These are phyloP conservation scores for Eidolon dupreanum DNA, from an alignment of 2,797 vertebrate species.

Conservation along the genomic window DNA sequence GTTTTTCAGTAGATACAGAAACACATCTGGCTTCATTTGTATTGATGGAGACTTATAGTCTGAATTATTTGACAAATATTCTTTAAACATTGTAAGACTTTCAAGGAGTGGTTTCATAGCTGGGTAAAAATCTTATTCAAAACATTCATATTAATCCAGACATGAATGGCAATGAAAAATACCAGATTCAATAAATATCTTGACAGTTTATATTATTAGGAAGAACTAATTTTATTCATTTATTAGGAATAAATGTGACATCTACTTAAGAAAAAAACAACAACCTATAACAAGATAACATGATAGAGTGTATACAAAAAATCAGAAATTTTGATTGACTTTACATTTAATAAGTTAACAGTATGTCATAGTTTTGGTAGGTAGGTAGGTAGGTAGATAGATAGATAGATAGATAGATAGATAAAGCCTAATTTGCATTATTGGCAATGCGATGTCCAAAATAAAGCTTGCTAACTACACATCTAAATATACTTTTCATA, in stretches of 20 bases:
- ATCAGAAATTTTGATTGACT: background rate
- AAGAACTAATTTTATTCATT: background rate
- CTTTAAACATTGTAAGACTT: background rate
- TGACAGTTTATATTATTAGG: background rate
- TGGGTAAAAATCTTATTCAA: background rate
- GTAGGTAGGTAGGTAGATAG: background rate
- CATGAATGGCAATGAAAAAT: background rate
- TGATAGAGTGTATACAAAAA: background rate
- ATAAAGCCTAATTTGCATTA: background rate
- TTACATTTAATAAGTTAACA: background rate
- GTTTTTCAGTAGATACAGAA: background rate
- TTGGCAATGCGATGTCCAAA: background rate
- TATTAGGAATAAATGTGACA: background rate
- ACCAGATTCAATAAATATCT: background rate
- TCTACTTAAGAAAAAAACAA: background rate
- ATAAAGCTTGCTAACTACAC: background rate
- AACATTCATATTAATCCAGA: background rate
- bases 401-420: background rate
- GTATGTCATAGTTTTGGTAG: background rate
- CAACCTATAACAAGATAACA: background rate
- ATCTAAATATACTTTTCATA: background rate
- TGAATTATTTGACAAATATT: background rate
- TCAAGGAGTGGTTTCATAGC: background rate
- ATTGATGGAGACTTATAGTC: background rate
- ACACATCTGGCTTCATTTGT: background rate